Percentiles rank a stretch among this genome's conserved stretches.
Evolutionary conservation across 2,113 vertebrate genomes (phyloP).

Genomic region (Strix aluco): DNA sequence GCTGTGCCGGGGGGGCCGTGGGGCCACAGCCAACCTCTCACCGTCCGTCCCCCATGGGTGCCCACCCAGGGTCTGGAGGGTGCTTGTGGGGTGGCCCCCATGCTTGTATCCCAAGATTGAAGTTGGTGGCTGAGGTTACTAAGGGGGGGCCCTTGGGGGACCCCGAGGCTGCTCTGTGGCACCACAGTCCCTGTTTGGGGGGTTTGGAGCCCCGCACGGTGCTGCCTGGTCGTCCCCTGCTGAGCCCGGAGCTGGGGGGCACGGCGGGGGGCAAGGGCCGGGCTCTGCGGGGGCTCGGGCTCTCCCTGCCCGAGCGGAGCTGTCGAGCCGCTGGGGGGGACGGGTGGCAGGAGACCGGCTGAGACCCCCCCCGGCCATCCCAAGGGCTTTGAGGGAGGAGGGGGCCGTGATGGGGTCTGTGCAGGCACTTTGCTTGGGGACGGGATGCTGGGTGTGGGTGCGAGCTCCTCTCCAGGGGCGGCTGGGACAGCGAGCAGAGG

Average conservation of each 20-base stretch:
- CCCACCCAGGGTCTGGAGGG: neutral
- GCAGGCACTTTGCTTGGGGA: neutral
- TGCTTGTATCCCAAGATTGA: neutral
- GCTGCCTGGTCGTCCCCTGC: neutral
- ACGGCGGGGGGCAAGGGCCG: fast-evolving
- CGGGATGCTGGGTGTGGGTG: neutral
- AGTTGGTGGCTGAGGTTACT: neutral
- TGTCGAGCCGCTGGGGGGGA: neutral
- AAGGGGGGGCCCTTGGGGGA: too few species aligned
- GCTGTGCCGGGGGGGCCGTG: neutral
- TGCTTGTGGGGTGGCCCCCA: fast-evolving
- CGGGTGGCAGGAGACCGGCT: neutral
- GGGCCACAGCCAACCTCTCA: too few species aligned
- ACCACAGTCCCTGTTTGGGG: neutral
- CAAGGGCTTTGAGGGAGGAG: neutral
- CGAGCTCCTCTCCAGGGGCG: fast-evolving
- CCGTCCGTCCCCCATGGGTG: neutral
- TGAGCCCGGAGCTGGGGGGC: neutral
- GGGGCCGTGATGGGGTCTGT: neutral
- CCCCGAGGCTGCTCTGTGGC: neutral
- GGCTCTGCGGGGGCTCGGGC: neutral
- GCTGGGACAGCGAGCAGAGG: neutral
- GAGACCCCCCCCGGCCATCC: neutral
- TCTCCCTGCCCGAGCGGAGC: fast-evolving
- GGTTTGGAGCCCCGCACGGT: fast-evolving